A percentile compares a stretch with the other conserved stretches of the same genome.
Evolutionary conservation across 2,113 vertebrate species (phyloP).

Genomic region (Arothron firmamentum): DNA sequence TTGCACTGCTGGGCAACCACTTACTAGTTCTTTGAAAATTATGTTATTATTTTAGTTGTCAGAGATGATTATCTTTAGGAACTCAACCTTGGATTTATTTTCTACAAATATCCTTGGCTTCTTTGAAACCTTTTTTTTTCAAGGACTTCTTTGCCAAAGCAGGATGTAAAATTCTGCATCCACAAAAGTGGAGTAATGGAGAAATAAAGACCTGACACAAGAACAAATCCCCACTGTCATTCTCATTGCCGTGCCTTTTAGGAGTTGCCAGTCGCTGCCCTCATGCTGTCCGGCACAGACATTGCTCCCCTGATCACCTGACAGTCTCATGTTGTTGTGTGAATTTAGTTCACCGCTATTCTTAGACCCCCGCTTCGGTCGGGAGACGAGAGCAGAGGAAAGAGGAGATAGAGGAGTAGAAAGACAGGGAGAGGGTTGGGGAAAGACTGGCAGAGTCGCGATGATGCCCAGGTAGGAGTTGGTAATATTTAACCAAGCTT

Average conservation of each 20-base stretch:
- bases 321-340: conserved; percentile 92
- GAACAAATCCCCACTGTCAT: conserved; percentile 41
- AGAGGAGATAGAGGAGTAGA: conserved; percentile 51
- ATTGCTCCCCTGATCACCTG: conserved; percentile 84
- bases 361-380: conserved; percentile 83
- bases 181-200: conserved; percentile 15
- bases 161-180: too few species aligned
- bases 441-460: conserved; percentile 69
- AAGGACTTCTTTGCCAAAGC: background rate
- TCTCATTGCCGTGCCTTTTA: conserved; percentile 52
- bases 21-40: too few species aligned
- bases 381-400: conserved; percentile 62
- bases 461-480: conserved; percentile 81
- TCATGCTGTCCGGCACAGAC: conserved; percentile 65
- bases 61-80: background rate
- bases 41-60: too few species aligned
- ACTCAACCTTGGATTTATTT: too few species aligned
- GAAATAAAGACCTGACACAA: conserved; percentile 39
- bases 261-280: conserved; percentile 46
- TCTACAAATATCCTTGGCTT: background rate
- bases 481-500: conserved; percentile 46
- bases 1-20: too few species aligned
- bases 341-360: conserved; percentile 90
- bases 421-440: conserved; percentile 53
- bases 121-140: background rate